Conservation (phyloP, 2,888 invertebrate genomes). For the Rhagonycha lutea region DNA sequence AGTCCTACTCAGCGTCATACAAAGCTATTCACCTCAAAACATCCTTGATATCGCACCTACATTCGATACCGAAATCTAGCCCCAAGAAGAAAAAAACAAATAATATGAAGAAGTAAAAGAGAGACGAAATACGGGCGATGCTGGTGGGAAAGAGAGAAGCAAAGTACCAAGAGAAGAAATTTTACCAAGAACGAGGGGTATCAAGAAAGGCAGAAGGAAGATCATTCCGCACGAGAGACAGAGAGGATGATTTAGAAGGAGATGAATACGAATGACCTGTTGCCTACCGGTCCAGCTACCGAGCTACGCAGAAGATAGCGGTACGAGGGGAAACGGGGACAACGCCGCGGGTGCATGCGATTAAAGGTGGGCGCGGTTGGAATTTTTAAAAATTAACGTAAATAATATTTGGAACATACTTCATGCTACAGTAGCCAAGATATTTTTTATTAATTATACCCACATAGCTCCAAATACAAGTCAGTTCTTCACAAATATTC, state of each 20-base stretch:
- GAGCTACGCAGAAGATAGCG: constrained; percentile 57
- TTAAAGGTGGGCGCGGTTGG: constrained; percentile 44
- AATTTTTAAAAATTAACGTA: constrained; percentile 36
- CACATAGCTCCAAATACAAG: not conserved
- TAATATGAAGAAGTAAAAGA: constrained; percentile 19
- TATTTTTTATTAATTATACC: not conserved
- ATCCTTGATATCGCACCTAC: constrained; percentile 48
- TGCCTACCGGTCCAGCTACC: constrained; percentile 66
- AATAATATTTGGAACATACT: constrained; percentile 23
- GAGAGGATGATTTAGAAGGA: constrained; percentile 47
- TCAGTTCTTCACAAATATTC: not conserved
- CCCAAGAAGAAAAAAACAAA: constrained; percentile 29
- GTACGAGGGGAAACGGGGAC: constrained; percentile 46
- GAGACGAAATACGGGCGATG: not conserved
- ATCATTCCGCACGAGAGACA: constrained; percentile 51
- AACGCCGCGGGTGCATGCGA: constrained; percentile 55
- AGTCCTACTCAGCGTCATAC: constrained; percentile 33
- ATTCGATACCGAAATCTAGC: constrained; percentile 41
- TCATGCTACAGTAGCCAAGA: constrained; percentile 15
- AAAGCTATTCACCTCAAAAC: constrained; percentile 45
- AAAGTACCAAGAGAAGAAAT: constrained; percentile 23
- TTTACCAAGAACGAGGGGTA: constrained; percentile 22
- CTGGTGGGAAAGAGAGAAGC: constrained; percentile 15
- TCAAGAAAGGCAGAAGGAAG: constrained; percentile 39
- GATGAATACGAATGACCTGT: constrained; percentile 63